Conservation (phyloP, 2,888 invertebrate genomes). For the Mimas tiliae region DNA sequence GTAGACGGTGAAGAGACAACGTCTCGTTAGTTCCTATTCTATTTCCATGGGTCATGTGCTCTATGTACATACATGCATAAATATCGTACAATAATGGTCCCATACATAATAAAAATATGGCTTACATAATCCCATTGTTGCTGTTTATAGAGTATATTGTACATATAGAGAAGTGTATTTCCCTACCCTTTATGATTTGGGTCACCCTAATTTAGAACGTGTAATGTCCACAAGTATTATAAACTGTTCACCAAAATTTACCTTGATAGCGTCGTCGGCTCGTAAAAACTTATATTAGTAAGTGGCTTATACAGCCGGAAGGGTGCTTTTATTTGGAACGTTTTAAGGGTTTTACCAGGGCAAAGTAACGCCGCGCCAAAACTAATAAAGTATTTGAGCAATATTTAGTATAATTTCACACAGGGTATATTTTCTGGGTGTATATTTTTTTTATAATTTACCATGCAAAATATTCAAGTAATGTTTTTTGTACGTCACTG, state of each 20-base stretch:
- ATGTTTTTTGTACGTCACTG: no score
- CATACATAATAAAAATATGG: background rate
- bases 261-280: slow-evolving; percentile 40
- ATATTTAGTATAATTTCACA: no score
- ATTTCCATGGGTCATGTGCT: background rate
- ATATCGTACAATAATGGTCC: background rate
- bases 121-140: background rate
- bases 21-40: no score
- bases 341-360: background rate
- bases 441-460: no score
- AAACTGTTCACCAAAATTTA: slow-evolving; percentile 44
- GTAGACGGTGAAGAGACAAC: no score
- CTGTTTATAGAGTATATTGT: background rate
- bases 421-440: no score
- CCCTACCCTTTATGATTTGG: slow-evolving; percentile 26
- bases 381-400: no score
- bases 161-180: background rate
- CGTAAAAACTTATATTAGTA: slow-evolving; percentile 46
- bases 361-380: background rate
- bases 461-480: no score
- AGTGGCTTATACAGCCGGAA: slow-evolving; percentile 49
- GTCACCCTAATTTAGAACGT: slow-evolving; percentile 23
- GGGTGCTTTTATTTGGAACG: slow-evolving; percentile 45
- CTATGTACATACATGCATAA: background rate
- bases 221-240: slow-evolving; percentile 27